Conservation (phyloP, 2,113 vertebrate species). For the Lepus europaeus region DNA sequence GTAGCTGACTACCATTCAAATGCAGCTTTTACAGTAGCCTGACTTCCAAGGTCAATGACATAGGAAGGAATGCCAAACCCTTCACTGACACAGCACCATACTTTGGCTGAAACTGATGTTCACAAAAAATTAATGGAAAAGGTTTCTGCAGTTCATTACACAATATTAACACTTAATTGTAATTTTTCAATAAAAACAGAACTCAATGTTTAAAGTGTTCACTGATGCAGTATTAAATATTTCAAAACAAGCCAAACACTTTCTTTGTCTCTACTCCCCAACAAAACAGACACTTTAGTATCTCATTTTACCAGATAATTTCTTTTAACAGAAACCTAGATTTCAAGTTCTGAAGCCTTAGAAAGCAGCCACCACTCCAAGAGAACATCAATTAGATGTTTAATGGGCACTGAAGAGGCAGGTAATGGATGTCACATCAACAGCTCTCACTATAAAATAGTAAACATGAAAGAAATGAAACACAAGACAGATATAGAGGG, state of each 20-base stretch:
- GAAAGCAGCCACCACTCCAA: neutral
- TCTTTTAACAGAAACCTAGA: slow-evolving; percentile 18
- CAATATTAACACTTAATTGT: slow-evolving; percentile 12
- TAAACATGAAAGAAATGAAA: slow-evolving; percentile 30
- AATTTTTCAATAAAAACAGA: slow-evolving; percentile 45
- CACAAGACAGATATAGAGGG: neutral
- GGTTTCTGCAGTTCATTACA: neutral
- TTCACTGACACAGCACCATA: neutral
- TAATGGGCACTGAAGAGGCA: neutral
- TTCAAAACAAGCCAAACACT: slow-evolving; percentile 1
- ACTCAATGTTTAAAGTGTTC: slow-evolving; percentile 23
- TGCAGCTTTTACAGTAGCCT: slow-evolving; percentile 66
- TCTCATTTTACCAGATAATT: slow-evolving; percentile 35
- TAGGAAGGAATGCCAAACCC: neutral
- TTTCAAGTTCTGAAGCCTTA: slow-evolving; percentile 35
- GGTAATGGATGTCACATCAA: neutral
- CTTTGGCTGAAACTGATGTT: neutral
- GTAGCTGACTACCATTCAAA: slow-evolving; percentile 71
- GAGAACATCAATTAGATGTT: slow-evolving; percentile 21
- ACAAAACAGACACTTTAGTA: neutral
- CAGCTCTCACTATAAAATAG: neutral
- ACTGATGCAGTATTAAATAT: neutral
- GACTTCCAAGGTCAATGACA: neutral
- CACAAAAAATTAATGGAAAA: slow-evolving; percentile 4
- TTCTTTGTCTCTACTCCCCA: neutral